phyloP scores from a whole-genome alignment of 2,797 vertebrate genomes.

The Decapterus maruadsi region DNA sequence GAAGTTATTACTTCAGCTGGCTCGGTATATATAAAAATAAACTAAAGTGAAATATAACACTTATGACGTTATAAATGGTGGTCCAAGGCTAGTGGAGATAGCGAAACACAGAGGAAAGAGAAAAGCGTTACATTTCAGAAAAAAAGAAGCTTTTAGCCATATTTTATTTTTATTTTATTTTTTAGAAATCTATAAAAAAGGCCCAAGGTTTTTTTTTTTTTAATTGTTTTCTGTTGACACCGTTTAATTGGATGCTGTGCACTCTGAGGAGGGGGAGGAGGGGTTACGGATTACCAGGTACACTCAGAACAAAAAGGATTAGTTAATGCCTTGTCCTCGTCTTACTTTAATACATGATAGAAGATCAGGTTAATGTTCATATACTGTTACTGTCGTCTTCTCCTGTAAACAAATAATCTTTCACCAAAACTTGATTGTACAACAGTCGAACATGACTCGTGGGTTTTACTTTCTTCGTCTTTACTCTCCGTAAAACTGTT shows the following conservation, averaged over 20 bases:
- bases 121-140: conserved; percentile 89
- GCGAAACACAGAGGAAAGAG: conserved; percentile 88
- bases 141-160: conserved; percentile 75
- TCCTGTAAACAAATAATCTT: conserved; percentile 87
- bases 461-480: conserved; percentile 38
- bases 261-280: conserved; percentile 81
- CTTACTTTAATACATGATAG: conserved; percentile 83
- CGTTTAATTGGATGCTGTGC: conserved; percentile 84
- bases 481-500: conserved; percentile 85
- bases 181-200: conserved; percentile 77
- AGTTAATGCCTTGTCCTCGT: conserved; percentile 82
- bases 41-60: conserved; percentile 94
- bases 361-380: conserved; percentile 68
- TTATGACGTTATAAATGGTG: conserved; percentile 93
- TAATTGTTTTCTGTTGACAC: conserved; percentile 64
- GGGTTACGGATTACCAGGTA: conserved; percentile 76
- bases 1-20: conserved; percentile 92
- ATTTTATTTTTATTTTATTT: background rate
- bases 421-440: conserved; percentile 92
- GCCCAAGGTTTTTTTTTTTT: conserved; percentile 88
- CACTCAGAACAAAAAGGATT: conserved; percentile 68
- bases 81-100: conserved; percentile 88
- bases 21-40: conserved; percentile 91
- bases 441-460: conserved; percentile 84
- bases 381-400: conserved; percentile 44